phyloP scores from a whole-genome alignment of 2,888 invertebrate species.

The Toxonevra muliebris region DNA sequence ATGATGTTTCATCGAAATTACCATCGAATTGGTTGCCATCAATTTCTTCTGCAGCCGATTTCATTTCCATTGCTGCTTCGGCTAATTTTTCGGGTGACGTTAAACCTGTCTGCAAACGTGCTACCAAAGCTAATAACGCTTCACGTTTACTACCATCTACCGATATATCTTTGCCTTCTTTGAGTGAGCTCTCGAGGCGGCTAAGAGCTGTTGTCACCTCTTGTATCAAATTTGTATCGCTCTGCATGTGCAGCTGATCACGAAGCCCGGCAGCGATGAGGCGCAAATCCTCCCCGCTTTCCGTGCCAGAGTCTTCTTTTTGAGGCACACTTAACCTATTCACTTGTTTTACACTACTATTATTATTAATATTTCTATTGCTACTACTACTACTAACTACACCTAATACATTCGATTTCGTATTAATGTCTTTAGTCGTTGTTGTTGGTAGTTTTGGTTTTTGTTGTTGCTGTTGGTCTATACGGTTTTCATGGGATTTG shows the following conservation, averaged over 20 bases:
- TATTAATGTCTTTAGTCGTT: constrained; percentile 31
- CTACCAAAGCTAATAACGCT: constrained; percentile 75
- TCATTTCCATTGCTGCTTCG: constrained; percentile 41
- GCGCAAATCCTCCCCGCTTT: constrained; percentile 76
- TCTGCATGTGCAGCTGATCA: constrained; percentile 68
- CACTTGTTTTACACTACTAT: constrained; percentile 43
- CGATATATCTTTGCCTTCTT: constrained; percentile 67
- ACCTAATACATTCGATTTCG: constrained; percentile 19
- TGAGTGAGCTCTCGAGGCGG: constrained; percentile 78
- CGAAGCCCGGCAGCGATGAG: constrained; percentile 67
- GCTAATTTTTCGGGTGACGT: constrained; percentile 59
- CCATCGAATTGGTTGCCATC: constrained; percentile 30
- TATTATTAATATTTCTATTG: constrained; percentile 43
- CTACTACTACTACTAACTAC: constrained; percentile 36
- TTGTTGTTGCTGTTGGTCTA: constrained; percentile 29
- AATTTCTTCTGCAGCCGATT: constrained; percentile 32
- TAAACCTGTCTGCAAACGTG: constrained; percentile 73
- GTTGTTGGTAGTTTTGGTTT: constrained; percentile 16
- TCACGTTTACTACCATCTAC: constrained; percentile 68
- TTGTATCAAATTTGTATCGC: constrained; percentile 72
- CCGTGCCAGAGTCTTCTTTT: constrained; percentile 73
- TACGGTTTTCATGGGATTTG: constrained; percentile 36
- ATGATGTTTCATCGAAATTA: constrained; percentile 48
- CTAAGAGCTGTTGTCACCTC: constrained; percentile 82
- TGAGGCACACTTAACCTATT: constrained; percentile 60